Evolutionary conservation across 2,797 vertebrate species (phyloP).

Genomic region (Mus minutoides): DNA sequence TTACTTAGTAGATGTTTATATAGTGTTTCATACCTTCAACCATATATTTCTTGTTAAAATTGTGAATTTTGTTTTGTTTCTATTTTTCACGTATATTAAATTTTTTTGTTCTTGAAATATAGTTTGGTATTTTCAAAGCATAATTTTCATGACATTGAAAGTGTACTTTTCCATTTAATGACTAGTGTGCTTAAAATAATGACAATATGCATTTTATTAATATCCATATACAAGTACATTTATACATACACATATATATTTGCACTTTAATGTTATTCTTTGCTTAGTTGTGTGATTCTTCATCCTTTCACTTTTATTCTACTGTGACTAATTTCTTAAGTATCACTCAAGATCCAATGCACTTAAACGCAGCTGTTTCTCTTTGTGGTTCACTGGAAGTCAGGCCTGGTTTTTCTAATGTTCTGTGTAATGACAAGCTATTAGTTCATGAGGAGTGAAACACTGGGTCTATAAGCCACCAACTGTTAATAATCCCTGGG

Average conservation of each 20-base stretch:
- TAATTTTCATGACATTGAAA: neutral
- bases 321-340: neutral
- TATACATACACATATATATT: too few relatives aligned
- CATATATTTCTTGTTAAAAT: neutral
- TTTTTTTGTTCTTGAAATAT: neutral
- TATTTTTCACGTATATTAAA: neutral
- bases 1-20: neutral
- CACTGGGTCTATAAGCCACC: neutral
- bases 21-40: neutral
- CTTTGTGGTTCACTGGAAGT: neutral
- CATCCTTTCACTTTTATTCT: neutral
- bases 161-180: neutral
- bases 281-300: neutral
- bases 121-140: neutral
- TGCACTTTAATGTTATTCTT: neutral
- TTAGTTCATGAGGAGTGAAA: neutral
- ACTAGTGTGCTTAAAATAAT: neutral
- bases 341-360: neutral
- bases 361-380: neutral
- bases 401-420: neutral
- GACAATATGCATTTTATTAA: too few relatives aligned
- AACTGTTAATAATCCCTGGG: neutral
- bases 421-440: accelerated
- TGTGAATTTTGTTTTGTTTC: neutral
- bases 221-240: too few relatives aligned